These are phyloP conservation scores for Scelioninae gen. 2 DNA, from an alignment of 2,888 invertebrate species.

Conservation along the genomic window DNA sequence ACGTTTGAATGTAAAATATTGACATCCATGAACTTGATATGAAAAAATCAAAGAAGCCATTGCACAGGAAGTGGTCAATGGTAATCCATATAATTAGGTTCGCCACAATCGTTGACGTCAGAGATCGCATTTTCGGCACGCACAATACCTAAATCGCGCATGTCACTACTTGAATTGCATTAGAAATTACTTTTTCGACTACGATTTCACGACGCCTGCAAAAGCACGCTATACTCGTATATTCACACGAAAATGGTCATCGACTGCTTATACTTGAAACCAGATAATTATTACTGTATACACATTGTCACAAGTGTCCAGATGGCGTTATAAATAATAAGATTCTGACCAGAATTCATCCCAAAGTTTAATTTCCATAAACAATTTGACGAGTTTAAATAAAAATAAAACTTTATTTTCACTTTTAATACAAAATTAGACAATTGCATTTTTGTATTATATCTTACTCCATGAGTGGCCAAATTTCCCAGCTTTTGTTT, in stretches of 20 bases:
- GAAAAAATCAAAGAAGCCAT: constrained; percentile 7
- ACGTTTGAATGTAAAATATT: background rate
- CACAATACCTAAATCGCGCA: constrained; percentile 6
- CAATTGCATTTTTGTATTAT: no score
- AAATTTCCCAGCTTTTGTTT: no score
- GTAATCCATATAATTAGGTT: constrained; percentile 21
- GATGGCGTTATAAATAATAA: no score
- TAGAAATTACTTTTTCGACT: constrained; percentile 31
- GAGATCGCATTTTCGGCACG: constrained; percentile 30
- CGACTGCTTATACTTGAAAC: constrained; percentile 14
- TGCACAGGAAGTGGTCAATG: constrained; percentile 7
- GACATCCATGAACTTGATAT: constrained; percentile 18
- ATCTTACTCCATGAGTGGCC: no score
- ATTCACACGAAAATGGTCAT: constrained; percentile 24
- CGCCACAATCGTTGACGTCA: background rate
- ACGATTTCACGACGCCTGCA: constrained; percentile 18
- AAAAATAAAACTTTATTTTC: no score
- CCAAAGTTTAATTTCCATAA: no score
- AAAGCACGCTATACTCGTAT: constrained; percentile 13
- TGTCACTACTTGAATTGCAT: constrained; percentile 4
- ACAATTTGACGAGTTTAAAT: no score
- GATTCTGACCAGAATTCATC: no score
- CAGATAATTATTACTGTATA: no score
- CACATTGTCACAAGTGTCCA: no score
- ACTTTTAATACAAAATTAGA: no score